A percentile compares a stretch with the other conserved stretches of the same genome.
phyloP scores from a whole-genome alignment of 1,140 invertebrate genomes.

The Caenorhabditis brenneri region DNA sequence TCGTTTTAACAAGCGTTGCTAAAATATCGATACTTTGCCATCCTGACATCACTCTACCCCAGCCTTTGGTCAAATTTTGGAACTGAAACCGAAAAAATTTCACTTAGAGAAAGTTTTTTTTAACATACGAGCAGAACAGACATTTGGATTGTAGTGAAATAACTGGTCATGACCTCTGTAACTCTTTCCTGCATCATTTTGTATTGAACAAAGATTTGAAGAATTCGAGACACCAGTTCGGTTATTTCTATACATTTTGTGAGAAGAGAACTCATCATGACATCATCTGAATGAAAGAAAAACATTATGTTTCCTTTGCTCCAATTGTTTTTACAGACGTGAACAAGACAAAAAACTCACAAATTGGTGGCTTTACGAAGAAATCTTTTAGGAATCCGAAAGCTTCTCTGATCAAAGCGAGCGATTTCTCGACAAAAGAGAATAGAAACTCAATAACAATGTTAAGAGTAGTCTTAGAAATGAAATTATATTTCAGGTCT shows the following conservation, averaged over 20 bases:
- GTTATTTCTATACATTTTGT: conserved; percentile 2
- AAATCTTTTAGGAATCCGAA: conserved; percentile 24
- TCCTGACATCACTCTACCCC: conserved; percentile 17
- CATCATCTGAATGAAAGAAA: conserved; percentile 30
- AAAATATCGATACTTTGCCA: background rate
- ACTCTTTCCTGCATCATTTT: conserved; percentile 36
- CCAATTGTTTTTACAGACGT: too few relatives aligned
- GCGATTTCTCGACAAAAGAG: background rate
- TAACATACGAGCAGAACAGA: conserved; percentile 3
- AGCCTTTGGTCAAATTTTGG: conserved; percentile 20
- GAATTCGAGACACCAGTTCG: conserved; percentile 3
- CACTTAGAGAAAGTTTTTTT: background rate
- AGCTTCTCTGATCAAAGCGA: conserved; percentile 2
- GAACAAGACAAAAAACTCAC: background rate
- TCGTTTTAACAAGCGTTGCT: background rate
- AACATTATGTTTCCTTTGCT: too few relatives aligned
- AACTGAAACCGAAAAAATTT: background rate
- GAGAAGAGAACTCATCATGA: background rate
- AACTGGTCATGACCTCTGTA: conserved; percentile 4
- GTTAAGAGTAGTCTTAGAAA: background rate
- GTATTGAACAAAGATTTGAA: conserved; percentile 35
- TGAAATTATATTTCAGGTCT: conserved; percentile 1
- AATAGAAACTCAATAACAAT: background rate
- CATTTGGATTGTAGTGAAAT: conserved; percentile 35
- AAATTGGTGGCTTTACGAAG: background rate